These are phyloP conservation scores for Priocnemis perturbator DNA, from an alignment of 2,888 invertebrate genomes.

Conservation along the genomic window DNA sequence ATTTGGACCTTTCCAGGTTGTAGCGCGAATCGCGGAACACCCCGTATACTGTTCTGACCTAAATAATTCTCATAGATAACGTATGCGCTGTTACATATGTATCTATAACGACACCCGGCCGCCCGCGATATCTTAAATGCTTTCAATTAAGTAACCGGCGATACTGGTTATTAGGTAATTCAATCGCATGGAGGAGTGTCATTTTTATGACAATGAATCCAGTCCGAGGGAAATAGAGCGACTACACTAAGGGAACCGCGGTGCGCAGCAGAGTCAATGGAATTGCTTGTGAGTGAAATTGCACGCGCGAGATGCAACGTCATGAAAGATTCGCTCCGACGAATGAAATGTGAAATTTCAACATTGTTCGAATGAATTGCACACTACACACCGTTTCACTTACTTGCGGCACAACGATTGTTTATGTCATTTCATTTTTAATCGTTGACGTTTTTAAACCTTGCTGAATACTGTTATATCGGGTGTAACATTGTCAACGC, in stretches of 20 bases:
- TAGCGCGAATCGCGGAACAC: no score
- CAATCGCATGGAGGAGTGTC: neutral
- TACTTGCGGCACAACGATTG: no score
- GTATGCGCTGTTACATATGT: slow-evolving; percentile 16
- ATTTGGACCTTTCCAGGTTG: no score
- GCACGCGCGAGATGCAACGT: neutral
- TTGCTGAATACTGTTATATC: no score
- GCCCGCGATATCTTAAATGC: slow-evolving; percentile 14
- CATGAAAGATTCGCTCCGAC: neutral
- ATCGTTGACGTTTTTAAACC: no score
- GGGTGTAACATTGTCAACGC: no score
- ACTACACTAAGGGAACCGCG: neutral
- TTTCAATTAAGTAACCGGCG: slow-evolving; percentile 28
- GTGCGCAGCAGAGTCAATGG: slow-evolving; percentile 9
- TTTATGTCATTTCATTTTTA: no score
- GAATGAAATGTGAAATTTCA: no score
- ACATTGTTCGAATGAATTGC: no score
- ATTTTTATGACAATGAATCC: slow-evolving; percentile 12
- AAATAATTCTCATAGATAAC: slow-evolving; percentile 26
- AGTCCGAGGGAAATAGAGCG: neutral
- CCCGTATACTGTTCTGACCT: slow-evolving; percentile 13
- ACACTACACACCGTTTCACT: no score
- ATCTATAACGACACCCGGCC: neutral
- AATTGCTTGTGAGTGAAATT: slow-evolving; percentile 5
- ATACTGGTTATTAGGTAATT: slow-evolving; percentile 22